Evolutionary conservation across 2,888 invertebrate genomes (phyloP).

Genomic region (Drosophila prostipennis): DNA sequence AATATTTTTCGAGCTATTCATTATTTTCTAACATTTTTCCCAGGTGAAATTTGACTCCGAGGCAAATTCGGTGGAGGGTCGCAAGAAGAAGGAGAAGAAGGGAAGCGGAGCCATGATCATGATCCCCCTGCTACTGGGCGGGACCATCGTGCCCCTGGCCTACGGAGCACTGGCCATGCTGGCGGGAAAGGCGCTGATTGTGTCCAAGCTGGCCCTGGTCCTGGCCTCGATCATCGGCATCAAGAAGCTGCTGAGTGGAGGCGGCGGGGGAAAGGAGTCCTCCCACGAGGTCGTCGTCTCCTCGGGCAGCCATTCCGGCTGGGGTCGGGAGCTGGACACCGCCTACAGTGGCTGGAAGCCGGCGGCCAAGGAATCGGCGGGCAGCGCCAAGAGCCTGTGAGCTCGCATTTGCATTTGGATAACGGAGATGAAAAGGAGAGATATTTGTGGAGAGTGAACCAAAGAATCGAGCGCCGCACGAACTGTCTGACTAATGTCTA

Average conservation of each 20-base stretch:
- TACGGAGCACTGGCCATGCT: slow-evolving; percentile 92
- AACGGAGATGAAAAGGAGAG: background rate
- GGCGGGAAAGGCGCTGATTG: slow-evolving; percentile 93
- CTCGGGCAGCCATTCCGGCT: slow-evolving; percentile 89
- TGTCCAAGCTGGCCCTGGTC: slow-evolving; percentile 92
- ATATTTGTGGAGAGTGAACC: slow-evolving; percentile 48
- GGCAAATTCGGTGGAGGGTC: slow-evolving; percentile 84
- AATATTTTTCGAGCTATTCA: no score
- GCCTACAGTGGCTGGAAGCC: slow-evolving; percentile 86
- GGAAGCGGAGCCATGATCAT: slow-evolving; percentile 88
- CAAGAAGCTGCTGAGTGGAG: slow-evolving; percentile 91
- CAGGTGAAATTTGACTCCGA: slow-evolving; percentile 89
- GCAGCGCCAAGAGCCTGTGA: slow-evolving; percentile 73
- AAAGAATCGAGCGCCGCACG: slow-evolving; percentile 71
- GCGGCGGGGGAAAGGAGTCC: slow-evolving; percentile 87
- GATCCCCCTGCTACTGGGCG: slow-evolving; percentile 91
- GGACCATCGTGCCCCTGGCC: slow-evolving; percentile 92
- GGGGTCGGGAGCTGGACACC: slow-evolving; percentile 88
- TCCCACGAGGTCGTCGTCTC: slow-evolving; percentile 90
- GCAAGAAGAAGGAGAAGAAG: slow-evolving; percentile 88
- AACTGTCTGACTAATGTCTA: slow-evolving; percentile 71
- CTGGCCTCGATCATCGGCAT: slow-evolving; percentile 93
- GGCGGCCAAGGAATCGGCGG: slow-evolving; percentile 74
- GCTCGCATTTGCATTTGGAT: slow-evolving; percentile 58
- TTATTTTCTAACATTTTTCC: background rate